phyloP scores from a whole-genome alignment of 1,140 invertebrate species.

The Akabosia matsudoensis region DNA sequence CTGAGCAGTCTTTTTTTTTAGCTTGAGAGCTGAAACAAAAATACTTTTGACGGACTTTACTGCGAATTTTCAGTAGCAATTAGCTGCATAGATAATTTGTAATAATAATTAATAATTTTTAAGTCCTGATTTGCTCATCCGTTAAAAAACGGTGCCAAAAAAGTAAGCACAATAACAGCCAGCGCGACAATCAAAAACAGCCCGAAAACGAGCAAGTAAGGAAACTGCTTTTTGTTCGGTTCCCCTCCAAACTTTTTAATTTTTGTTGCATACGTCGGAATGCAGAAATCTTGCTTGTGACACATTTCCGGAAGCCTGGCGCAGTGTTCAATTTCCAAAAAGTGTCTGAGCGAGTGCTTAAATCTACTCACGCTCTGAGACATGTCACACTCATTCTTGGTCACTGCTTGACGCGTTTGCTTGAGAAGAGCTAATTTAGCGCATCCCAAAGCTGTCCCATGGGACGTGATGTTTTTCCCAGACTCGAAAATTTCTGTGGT shows the following conservation, averaged over 20 bases:
- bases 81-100: background rate
- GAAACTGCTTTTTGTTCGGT: background rate
- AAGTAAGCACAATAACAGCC: background rate
- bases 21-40: no score
- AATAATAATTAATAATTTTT: no score
- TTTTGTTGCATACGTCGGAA: conserved; percentile 25
- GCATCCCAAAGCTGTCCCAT: conserved; percentile 33
- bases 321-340: conserved; percentile 37
- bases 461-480: conserved; percentile 29
- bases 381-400: conserved; percentile 25
- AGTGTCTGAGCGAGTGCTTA: conserved; percentile 29
- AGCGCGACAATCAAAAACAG: background rate
- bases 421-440: conserved; percentile 28
- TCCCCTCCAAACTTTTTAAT: conserved; percentile 33
- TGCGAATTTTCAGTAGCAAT: no score
- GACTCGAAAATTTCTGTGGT: conserved; percentile 23
- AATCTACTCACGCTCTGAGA: background rate
- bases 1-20: no score
- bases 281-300: conserved; percentile 30
- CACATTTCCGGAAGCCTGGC: conserved; percentile 31
- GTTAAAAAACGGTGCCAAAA: conserved; percentile 15
- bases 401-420: conserved; percentile 8
- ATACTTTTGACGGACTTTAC: no score
- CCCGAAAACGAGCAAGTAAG: background rate
- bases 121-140: no score